Evolutionary conservation across 2,797 vertebrate species (phyloP).

Genomic region (Eremophila alpestris): DNA sequence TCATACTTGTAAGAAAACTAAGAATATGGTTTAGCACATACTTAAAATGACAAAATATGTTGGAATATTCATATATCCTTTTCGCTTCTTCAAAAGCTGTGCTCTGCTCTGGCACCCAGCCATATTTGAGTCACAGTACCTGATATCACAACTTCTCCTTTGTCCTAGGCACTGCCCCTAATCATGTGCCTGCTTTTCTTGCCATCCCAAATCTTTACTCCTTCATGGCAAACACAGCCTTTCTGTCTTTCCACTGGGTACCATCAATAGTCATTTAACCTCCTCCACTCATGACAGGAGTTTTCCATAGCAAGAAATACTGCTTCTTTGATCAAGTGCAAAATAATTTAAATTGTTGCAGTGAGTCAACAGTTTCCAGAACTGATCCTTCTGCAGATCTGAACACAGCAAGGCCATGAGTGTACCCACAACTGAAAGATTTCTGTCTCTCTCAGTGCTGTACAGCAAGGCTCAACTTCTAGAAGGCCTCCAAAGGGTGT

Average conservation of each 20-base stretch:
- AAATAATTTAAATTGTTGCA: neutral
- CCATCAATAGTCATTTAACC: neutral
- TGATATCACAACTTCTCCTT: neutral
- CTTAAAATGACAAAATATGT: conserved; percentile 14
- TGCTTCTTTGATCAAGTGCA: neutral
- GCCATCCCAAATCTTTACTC: neutral
- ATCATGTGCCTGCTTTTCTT: neutral
- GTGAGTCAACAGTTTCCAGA: neutral
- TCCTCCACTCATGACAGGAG: neutral
- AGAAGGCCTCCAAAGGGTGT: neutral
- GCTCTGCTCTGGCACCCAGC: neutral
- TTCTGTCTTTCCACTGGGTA: neutral
- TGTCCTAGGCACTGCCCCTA: neutral
- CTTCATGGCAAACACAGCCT: neutral
- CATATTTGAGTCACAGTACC: neutral
- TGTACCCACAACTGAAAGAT: neutral
- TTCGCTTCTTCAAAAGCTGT: neutral
- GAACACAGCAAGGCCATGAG: neutral
- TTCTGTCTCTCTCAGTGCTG: neutral
- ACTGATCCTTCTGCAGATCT: neutral
- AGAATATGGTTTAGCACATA: neutral
- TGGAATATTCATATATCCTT: conserved; percentile 27
- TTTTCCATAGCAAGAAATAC: neutral
- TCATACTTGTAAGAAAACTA: conserved; percentile 10
- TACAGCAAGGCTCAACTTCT: neutral